Base-by-base conservation (phyloP, 1,140 invertebrate genomes). In the Oreohelix idahoensis region DNA sequence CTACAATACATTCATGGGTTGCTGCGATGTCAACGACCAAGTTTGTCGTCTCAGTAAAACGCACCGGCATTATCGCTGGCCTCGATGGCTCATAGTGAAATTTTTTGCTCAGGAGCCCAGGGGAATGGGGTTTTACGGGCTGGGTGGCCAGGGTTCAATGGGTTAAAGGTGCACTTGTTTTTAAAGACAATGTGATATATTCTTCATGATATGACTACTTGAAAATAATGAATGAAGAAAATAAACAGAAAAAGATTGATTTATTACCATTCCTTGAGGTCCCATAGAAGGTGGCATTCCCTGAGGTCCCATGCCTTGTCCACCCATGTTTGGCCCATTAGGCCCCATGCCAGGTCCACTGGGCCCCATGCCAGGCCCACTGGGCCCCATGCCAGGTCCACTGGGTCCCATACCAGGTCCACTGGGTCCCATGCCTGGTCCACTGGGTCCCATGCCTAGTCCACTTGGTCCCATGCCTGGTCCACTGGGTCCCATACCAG, bases 281-380 rank as follows among this genome's bases (percentile, higher is more conserved):
- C 53, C 53, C 53, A 58, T 58, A 78, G 51, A 73, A 39, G 85
- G 85, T 39, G 73, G 81, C 89, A 89, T 88, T 78, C 85, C 85
- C 82, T 77, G 63, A 32, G 85, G 85, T 29, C 82, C 82, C 76
- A 78, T 77, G 23, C 76, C 38, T n/a, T 71, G 71, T 77, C 78
- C 79, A 58, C 70, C 58, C 75, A 77, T 77, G 17, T 63, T 51
- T 29, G 82, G 86, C 17, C 71, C 74, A 45, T 45, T 45, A 45
- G 42, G 42, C 86, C 92, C 91, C 91, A 92, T 93, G 75, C 91
- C 92, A 80, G 90, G 92, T 79, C 42, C 42, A 45, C 15, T 45
- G 15, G 92, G 91, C n/a, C 91, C 89, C 90, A 92, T 91, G 20
- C 87, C 87, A 32, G 86, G 88, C 15, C 42, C 42, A 45, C 15